Base-by-base conservation (phyloP, 2,888 invertebrate species). In the Melieria omissa region DNA sequence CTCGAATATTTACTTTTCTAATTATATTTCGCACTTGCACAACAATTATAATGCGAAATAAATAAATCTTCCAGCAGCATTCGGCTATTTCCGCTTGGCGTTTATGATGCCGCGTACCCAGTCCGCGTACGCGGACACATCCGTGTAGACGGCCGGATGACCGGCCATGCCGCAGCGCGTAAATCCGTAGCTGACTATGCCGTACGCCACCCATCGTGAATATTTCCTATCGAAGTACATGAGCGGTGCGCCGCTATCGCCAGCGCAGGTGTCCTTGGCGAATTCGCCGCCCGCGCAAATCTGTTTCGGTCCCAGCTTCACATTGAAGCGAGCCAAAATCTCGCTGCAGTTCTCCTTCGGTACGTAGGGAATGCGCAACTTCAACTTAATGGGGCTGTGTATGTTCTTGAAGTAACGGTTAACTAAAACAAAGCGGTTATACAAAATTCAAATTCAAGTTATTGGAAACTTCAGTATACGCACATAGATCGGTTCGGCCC, bases 281-380 rank as follows among this genome's bases (percentile, higher is more conserved):
- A 87, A 89, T 52, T 88, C 88, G 0, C 94, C 92, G 4, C 94
- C 94, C 9, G 93, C 93, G 80, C 93, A 94, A 0, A 93, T 80
- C 79, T 92, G 92, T 16, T 88, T 88, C 0, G 89, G 86, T 0
- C 88, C 88, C 46, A 92, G 81, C 2, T 82, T 81, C 0, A 91
- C 88, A 0, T 88, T 88, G 5, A 89, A 84, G 0, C 82, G 78
- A 10, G 84, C 83, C 78, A 91, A 90, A 62, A 90, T 88, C 52
- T 82, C 82, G 1, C 83, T 80, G 79, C 93, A 93, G 9, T 89
- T 85, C 0, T 85, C 79, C 63, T 88, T 89, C 70, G 89, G 85
- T 58, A 89, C 90, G 41, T 90, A 85, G 0, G 91, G 91, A 16
- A 93, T 80, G 3, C 88, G 87, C 0, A 92, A 88, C 82, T 93